phyloP scores from a whole-genome alignment of 2,113 vertebrate genomes.

The Nesoenas mayeri region DNA sequence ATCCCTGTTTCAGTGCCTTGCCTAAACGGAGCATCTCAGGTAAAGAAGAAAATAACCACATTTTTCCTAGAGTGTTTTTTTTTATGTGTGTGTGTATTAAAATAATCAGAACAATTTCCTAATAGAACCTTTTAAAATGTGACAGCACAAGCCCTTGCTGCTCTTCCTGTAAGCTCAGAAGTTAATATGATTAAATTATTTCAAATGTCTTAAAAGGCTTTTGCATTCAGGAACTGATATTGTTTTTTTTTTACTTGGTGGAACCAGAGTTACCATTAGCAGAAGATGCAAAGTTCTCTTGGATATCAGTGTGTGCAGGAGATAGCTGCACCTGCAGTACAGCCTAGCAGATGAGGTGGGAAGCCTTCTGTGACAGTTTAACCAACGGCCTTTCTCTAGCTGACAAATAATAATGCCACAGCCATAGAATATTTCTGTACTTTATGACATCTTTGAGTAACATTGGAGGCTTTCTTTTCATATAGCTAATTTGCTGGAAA shows the following conservation, averaged over 20 bases:
- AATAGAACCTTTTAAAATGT: background rate
- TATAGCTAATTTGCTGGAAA: background rate
- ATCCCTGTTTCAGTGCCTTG: slow-evolving; percentile 72
- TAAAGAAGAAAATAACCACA: slow-evolving; percentile 37
- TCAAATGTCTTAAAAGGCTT: background rate
- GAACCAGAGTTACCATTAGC: background rate
- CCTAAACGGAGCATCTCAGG: slow-evolving; percentile 85
- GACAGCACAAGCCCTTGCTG: background rate
- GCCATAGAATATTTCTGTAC: background rate
- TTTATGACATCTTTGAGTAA: background rate
- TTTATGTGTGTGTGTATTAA: background rate
- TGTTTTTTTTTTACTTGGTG: background rate
- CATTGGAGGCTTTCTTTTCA: background rate
- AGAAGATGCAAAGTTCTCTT: background rate
- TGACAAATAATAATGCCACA: background rate
- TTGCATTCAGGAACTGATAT: background rate
- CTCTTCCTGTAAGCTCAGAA: background rate
- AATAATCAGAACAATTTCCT: background rate
- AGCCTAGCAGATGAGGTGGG: slow-evolving; percentile 17
- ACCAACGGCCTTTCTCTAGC: slow-evolving; percentile 21
- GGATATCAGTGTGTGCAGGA: slow-evolving; percentile 15
- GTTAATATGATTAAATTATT: background rate
- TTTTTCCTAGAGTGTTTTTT: background rate
- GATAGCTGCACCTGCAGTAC: background rate
- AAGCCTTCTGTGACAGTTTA: slow-evolving; percentile 18